Base-by-base conservation (phyloP, 1,140 invertebrate species). In the Neodiprion lecontei region DNA sequence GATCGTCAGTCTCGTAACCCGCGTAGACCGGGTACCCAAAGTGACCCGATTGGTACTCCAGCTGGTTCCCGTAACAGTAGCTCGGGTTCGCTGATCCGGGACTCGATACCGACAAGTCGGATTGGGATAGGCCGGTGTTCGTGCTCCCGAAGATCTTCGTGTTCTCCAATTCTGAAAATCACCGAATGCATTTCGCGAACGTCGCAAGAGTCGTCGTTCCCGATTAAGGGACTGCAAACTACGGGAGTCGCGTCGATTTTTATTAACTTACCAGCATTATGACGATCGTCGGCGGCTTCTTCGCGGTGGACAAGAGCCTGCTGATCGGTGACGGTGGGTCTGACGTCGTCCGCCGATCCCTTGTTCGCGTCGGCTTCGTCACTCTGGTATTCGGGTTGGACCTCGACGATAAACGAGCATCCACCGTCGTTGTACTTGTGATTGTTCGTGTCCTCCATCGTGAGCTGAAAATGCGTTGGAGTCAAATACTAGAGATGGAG, bases 391-490 rank as follows among this genome's bases (percentile, higher is more conserved):
- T 79, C 76, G 70, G 85, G 77, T 75, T 89, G 76, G 73, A 94
- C 93, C 79, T 95, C 94, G 4, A 95, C 93, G 1, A 95, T 93
- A 75, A 95, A 95, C 40, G 94, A 93, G n/a, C 93, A 93, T 74
- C 93, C 91, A 84, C 93, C 92, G 77, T 94, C 92, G 61, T 87
- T 78, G 66, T 83, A 85, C 72, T 82, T 84, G 73, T 79, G 79
- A 74, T 77, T 80, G 72, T 81, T 84, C 73, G 80, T 83, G 65
- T 86, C 84, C 69, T 87, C 87, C 81, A 87, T 84, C 70, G 85
- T 85, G 67, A 88, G 82, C 88, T 89, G 74, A 17, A 79, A 81
- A 40, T 40, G 28, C 5, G 28, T 14, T 9, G n/a, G n/a, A 61
- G 3, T 61, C 48, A 73, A 40, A 40, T 40, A 3, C 1, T 40